Evolutionary conservation across 1,140 invertebrate species (phyloP).

Genomic region (Brachionus paranguensis): DNA sequence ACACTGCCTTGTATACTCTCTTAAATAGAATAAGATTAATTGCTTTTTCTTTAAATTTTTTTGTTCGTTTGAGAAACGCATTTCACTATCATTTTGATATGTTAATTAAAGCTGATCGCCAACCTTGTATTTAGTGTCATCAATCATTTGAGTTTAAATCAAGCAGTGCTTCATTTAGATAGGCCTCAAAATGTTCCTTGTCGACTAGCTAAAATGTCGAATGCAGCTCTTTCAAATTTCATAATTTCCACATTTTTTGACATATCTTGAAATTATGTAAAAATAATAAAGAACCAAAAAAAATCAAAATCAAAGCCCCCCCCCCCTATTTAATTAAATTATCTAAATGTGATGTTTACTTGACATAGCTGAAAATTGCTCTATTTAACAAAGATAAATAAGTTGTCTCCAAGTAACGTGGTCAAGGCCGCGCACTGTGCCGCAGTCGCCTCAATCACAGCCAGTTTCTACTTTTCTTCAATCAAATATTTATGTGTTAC

Average conservation of each 20-base stretch:
- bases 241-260: background rate
- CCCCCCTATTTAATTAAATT: background rate
- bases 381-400: background rate
- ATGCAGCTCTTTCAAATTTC: background rate
- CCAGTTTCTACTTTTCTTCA: background rate
- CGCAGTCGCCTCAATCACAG: background rate
- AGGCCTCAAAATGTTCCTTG: background rate
- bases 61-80: background rate
- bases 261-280: background rate
- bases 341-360: background rate
- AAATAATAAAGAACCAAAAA: background rate
- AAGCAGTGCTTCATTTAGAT: background rate
- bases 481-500: background rate
- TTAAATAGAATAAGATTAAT: background rate
- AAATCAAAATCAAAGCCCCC: background rate
- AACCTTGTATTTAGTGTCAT: background rate
- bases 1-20: background rate
- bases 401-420: background rate
- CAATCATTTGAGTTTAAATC: background rate
- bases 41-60: background rate
- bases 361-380: background rate
- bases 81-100: background rate
- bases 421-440: background rate
- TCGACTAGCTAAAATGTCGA: background rate
- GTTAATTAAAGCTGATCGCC: background rate